Percentiles rank a stretch among this genome's conserved stretches.
Evolutionary conservation across 2,888 invertebrate genomes (phyloP).

Genomic region (Rhagonycha lutea): DNA sequence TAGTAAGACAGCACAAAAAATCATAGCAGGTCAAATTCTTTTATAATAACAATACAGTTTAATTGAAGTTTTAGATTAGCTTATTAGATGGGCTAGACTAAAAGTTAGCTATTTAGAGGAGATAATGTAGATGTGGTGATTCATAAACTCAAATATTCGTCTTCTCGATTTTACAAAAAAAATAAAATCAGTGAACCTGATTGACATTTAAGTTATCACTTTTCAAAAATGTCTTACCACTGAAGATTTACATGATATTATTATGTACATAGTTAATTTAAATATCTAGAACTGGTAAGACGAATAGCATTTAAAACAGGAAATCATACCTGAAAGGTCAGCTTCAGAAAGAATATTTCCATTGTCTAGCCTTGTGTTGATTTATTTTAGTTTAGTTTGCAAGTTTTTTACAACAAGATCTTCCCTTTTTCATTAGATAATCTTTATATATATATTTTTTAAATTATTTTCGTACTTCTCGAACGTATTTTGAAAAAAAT

Average conservation of each 20-base stretch:
- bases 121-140: not conserved
- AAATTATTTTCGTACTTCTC: not conserved
- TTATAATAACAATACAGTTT: conserved; percentile 6
- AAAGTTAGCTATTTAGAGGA: not conserved
- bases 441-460: too few relatives aligned
- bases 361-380: not conserved
- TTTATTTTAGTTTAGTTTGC: not conserved
- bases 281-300: not conserved
- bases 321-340: not conserved
- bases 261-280: not conserved
- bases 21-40: conserved; percentile 11
- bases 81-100: not conserved
- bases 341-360: not conserved
- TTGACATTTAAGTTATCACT: not conserved
- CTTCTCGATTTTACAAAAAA: not conserved
- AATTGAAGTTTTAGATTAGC: not conserved
- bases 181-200: not conserved
- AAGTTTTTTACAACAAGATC: not conserved
- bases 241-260: not conserved
- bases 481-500: not conserved
- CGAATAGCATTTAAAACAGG: not conserved
- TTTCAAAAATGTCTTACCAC: not conserved
- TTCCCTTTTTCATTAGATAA: not conserved
- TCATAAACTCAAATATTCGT: not conserved
- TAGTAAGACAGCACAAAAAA: not conserved